Base-by-base conservation (phyloP, 2,888 invertebrate species). In the Tachystola acroxantha region DNA sequence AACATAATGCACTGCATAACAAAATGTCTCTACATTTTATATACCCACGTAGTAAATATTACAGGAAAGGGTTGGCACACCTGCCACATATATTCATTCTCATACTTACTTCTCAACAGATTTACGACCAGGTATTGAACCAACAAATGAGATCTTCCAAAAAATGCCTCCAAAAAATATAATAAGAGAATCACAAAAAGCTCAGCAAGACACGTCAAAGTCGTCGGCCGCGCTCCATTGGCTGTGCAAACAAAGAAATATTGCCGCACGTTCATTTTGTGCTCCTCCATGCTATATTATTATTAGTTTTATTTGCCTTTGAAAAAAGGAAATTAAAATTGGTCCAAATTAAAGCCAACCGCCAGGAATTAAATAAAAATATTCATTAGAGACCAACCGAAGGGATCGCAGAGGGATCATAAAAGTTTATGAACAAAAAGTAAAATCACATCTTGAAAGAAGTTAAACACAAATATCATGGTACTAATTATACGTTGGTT, bases 81-180 rank as follows among this genome's bases (percentile, higher is more conserved):
- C 85, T 84, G 84, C 81, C 51, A 53, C 54, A 64, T 71, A 69
- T 70, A 66, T 67, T 61, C 65, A 70, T 70, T 66, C 61, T 68
- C 36, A 40, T 34, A 34, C 31, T 12, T 66, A 69, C 75, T 68
- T 60, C 58, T 57, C 57, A 50, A 61, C 69, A 78, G 78, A 85
- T 84, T 86, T 84, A 85, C 75, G 79, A 75, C 70, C 76, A 67
- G 70, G 78, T 78, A 82, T 72, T 74, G 79, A 78, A 62, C 71
- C 75, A 81, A 84, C 79, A 82, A 85, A 85, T 82, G 74, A 79
- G 76, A 76, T 73, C 76, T 73, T 66, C 76, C 71, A 73, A 81
- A 84, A 82, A 77, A 75, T 76, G 60, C 67, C 53, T 63, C 70
- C 75, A 80, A 82, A 78, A 78, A 80, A 79, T 78, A 84, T 82